A percentile compares a stretch with the other conserved stretches of the same genome.
These are phyloP conservation scores for Sebastes elongatus DNA, from an alignment of 2,797 vertebrate species.

Conservation along the genomic window DNA sequence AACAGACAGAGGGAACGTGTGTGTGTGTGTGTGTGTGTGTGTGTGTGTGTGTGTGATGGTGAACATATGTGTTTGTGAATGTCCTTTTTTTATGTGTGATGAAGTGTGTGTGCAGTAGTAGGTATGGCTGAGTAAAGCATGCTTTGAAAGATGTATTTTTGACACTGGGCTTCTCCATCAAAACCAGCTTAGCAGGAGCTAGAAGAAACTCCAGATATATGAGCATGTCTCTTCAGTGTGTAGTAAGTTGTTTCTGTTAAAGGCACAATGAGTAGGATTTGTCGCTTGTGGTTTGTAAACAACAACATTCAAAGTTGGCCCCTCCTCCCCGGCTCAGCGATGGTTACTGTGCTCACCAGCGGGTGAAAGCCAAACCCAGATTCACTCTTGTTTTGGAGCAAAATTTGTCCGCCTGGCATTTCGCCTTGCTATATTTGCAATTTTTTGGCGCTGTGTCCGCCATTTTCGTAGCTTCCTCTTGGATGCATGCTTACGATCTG, in stretches of 20 bases:
- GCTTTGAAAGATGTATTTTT: slow-evolving; percentile 42
- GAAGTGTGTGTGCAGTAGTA: slow-evolving; percentile 26
- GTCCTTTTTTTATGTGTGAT: background rate
- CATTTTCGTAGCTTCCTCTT: background rate
- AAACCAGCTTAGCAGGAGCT: slow-evolving; percentile 50
- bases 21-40: background rate
- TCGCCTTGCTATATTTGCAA: background rate
- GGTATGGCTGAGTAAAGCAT: slow-evolving; percentile 11
- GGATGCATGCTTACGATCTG: background rate
- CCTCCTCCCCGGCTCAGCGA: background rate
- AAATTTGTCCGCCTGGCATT: no score
- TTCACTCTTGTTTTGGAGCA: background rate
- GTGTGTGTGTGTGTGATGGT: slow-evolving; percentile 10
- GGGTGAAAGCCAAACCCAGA: background rate
- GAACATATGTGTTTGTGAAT: slow-evolving; percentile 14
- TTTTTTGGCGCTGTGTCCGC: background rate
- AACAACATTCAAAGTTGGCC: background rate
- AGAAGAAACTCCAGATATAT: slow-evolving; percentile 52
- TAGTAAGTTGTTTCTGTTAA: slow-evolving; percentile 28
- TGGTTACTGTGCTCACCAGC: fast-evolving
- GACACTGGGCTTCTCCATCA: slow-evolving; percentile 66
- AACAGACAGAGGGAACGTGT: slow-evolving; percentile 24
- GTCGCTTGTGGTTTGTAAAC: background rate
- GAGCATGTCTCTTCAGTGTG: slow-evolving; percentile 33
- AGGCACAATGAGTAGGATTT: background rate